phyloP scores from a whole-genome alignment of 2,888 invertebrate species.

The Tetramorium bicarinatum region DNA sequence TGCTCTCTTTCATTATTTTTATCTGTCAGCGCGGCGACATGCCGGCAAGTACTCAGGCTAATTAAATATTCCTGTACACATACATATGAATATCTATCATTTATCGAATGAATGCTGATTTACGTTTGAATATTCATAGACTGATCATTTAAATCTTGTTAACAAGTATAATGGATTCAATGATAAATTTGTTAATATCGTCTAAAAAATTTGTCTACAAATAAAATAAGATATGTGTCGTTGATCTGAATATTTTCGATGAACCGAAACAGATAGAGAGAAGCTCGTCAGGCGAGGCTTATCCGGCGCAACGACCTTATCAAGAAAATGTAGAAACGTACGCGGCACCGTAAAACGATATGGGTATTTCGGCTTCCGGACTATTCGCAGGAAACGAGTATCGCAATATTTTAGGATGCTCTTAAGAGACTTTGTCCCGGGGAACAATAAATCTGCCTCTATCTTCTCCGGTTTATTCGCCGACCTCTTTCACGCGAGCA shows the following conservation, averaged over 20 bases:
- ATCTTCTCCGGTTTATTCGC: constrained; percentile 73
- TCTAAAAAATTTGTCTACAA: neutral
- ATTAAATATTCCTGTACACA: constrained; percentile 44
- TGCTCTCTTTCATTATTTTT: constrained; percentile 59
- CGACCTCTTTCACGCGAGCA: constrained; percentile 74
- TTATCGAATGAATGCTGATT: neutral
- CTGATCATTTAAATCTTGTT: neutral
- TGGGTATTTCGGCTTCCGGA: constrained; percentile 44
- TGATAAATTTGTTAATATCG: neutral
- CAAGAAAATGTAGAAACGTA: constrained; percentile 34
- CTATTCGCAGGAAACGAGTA: constrained; percentile 58
- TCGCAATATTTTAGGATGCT: constrained; percentile 70
- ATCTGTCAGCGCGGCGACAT: constrained; percentile 49
- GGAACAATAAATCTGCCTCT: constrained; percentile 69
- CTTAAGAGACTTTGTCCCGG: constrained; percentile 69
- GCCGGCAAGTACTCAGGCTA: constrained; percentile 35
- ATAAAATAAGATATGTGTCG: neutral
- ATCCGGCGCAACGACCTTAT: constrained; percentile 16
- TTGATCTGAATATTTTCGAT: neutral
- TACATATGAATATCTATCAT: neutral
- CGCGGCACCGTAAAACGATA: constrained; percentile 34
- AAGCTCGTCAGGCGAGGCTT: neutral
- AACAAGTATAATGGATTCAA: neutral
- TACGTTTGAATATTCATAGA: neutral
- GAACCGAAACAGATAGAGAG: neutral